Conservation (phyloP, 1,140 invertebrate genomes). For the Dufourea novaeangliae region DNA sequence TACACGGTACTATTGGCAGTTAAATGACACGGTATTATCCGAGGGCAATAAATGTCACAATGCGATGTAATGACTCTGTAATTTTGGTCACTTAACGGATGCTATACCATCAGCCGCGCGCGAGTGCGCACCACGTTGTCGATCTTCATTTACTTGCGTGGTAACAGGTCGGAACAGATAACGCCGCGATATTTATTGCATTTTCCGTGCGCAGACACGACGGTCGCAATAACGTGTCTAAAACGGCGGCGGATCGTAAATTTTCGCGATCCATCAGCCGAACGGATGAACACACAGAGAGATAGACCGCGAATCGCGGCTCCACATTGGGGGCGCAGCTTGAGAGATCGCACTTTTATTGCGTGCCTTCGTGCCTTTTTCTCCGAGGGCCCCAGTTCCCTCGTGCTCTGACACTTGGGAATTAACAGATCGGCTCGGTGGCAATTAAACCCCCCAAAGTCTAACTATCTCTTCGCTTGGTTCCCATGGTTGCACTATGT, state of each 20-base stretch:
- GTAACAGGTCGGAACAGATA: conserved; percentile 47
- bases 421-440: conserved; percentile 76
- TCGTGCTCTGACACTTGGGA: conserved; percentile 76
- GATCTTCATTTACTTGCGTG: conserved; percentile 25
- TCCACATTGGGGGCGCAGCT: background rate
- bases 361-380: conserved; percentile 53
- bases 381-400: conserved; percentile 59
- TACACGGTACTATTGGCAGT: conserved; percentile 54
- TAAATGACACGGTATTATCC: conserved; percentile 65
- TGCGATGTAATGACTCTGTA: conserved; percentile 58
- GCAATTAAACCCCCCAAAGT: conserved; percentile 75
- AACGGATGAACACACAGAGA: background rate
- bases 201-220: conserved; percentile 32
- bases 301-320: background rate
- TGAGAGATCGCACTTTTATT: conserved; percentile 44
- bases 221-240: background rate
- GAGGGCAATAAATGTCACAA: conserved; percentile 65
- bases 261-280: conserved; percentile 43
- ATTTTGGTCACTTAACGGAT: conserved; percentile 59
- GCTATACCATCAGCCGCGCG: conserved; percentile 31
- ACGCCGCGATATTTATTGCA: conserved; percentile 47
- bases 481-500: conserved; percentile 67
- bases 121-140: conserved; percentile 29
- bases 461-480: conserved; percentile 42
- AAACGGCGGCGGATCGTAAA: background rate